Percentiles rank a stretch among this genome's conserved stretches.
Evolutionary conservation across 1,140 invertebrate genomes (phyloP).

Genomic region (Chelonus insularis): DNA sequence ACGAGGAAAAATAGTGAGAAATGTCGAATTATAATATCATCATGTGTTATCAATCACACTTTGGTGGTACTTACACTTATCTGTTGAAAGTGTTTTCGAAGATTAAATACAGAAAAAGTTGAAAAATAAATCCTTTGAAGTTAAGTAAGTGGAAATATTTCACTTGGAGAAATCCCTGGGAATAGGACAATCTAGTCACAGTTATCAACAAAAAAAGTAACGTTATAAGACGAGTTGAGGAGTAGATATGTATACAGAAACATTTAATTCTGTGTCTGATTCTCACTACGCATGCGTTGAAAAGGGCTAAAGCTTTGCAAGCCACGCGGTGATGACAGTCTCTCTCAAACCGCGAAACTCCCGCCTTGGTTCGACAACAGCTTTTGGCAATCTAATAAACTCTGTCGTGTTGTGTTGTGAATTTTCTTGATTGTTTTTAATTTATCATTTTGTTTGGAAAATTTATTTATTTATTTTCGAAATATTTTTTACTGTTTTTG

Average conservation of each 20-base stretch:
- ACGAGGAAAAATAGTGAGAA: no score
- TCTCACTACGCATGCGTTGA: constrained; percentile 1
- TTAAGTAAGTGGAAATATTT: constrained; percentile 5
- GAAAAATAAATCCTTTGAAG: neutral
- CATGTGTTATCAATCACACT: no score
- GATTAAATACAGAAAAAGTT: neutral
- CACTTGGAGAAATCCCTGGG: neutral
- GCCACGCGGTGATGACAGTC: constrained; percentile 15
- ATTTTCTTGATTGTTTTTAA: neutral
- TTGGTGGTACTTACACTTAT: neutral
- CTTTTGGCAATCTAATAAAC: neutral
- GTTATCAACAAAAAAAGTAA: neutral
- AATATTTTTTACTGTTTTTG: neutral
- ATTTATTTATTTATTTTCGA: no score
- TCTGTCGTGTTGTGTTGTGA: neutral
- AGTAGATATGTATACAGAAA: neutral
- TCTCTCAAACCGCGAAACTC: constrained; percentile 28
- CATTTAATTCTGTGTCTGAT: neutral
- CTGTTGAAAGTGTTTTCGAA: neutral
- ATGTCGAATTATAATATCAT: no score
- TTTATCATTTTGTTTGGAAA: neutral
- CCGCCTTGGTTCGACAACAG: constrained; percentile 13
- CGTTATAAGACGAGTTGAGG: neutral
- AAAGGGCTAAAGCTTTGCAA: constrained; percentile 4
- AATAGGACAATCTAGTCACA: neutral